These are phyloP conservation scores for Octodonta nipae DNA, from an alignment of 2,888 invertebrate genomes.

Conservation along the genomic window DNA sequence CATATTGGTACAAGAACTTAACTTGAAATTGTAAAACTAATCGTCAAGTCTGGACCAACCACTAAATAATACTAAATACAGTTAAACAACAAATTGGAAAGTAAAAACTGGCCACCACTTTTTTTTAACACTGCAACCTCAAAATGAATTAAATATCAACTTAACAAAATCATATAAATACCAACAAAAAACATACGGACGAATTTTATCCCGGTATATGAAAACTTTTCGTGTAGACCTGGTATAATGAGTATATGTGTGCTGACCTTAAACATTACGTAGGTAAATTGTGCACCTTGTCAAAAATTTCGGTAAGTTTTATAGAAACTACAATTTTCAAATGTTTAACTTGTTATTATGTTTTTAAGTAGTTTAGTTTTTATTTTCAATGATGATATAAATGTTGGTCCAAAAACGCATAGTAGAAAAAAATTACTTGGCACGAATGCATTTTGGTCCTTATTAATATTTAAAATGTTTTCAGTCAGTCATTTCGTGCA, in stretches of 20 bases:
- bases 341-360: constrained; percentile 11
- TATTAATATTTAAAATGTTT: constrained; percentile 33
- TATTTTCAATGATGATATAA: constrained; percentile 11
- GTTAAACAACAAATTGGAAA: no score
- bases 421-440: constrained; percentile 28
- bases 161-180: no score
- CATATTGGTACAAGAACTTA: no score
- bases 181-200: no score
- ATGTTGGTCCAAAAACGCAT: constrained; percentile 22
- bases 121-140: no score
- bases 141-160: no score
- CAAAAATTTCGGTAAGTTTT: constrained; percentile 2
- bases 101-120: no score
- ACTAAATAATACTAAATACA: no score
- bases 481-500: constrained; percentile 29
- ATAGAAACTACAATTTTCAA: constrained; percentile 10
- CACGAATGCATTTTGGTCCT: constrained; percentile 33
- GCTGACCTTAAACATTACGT: neutral
- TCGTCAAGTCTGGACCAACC: no score
- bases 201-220: no score
- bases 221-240: no score
- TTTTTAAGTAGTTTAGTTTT: constrained; percentile 9
- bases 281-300: constrained; percentile 1
- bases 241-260: constrained; percentile 3
- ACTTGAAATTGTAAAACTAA: no score